phyloP scores from a whole-genome alignment of 2,113 vertebrate genomes.

The Typhlomys cinereus region DNA sequence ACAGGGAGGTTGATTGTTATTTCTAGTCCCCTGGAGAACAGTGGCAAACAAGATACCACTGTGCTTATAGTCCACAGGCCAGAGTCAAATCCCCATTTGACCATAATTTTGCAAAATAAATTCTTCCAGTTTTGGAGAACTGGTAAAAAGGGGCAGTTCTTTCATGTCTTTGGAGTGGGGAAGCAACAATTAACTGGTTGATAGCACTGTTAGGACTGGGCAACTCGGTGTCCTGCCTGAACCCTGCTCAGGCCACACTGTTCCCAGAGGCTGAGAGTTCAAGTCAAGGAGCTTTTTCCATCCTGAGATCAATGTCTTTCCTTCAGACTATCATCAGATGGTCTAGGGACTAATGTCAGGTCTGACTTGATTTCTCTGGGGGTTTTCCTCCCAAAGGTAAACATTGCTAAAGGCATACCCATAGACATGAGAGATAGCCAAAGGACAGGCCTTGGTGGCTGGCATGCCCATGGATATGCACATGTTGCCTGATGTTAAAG shows the following conservation, averaged over 20 bases:
- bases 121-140: not conserved
- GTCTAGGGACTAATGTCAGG: not conserved
- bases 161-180: not conserved
- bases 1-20: not conserved
- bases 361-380: not conserved
- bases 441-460: not conserved
- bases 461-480: not conserved
- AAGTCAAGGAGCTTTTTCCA: not conserved
- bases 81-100: not conserved
- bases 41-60: slow-evolving; percentile 3
- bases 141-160: not conserved
- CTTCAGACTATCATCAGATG: not conserved
- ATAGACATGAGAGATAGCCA: not conserved
- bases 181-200: not conserved
- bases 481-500: not conserved
- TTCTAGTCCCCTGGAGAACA: slow-evolving; percentile 6
- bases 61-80: not conserved
- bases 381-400: not conserved
- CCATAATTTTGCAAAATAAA: slow-evolving; percentile 2
- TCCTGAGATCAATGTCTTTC: not conserved
- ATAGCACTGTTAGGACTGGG: not conserved
- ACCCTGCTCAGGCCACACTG: not conserved
- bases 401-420: rapidly evolving
- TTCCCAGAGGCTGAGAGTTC: not conserved
- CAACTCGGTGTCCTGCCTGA: not conserved